Conservation (phyloP, 2,888 invertebrate genomes). For the Seladonia tumulorum region DNA sequence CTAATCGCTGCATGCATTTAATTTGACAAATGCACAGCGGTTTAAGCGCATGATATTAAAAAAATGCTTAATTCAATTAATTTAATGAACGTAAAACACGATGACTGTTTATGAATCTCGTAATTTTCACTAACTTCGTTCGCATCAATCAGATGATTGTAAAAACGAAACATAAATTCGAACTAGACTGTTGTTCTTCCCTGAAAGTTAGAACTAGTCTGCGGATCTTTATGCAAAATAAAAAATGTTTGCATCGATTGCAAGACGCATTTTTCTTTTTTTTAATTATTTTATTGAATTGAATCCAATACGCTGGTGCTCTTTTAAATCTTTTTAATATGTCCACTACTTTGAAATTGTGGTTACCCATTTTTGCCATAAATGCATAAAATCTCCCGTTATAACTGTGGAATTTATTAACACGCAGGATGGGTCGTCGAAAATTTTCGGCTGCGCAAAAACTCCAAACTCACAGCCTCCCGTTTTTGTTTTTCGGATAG, state of each 20-base stretch:
- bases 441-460: background rate
- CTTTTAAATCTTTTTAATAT: too few relatives aligned
- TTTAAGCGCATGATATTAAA: background rate
- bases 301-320: too few relatives aligned
- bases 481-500: background rate
- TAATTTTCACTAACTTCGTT: background rate
- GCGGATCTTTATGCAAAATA: too few relatives aligned
- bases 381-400: too few relatives aligned
- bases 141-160: background rate
- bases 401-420: background rate
- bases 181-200: background rate
- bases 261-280: too few relatives aligned
- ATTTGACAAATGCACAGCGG: background rate
- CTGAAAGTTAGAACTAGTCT: background rate
- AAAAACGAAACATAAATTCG: background rate
- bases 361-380: too few relatives aligned
- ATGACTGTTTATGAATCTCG: background rate
- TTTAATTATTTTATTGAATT: too few relatives aligned
- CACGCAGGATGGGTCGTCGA: background rate
- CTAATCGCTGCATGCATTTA: background rate
- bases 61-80: background rate
- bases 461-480: background rate
- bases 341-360: too few relatives aligned
- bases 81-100: background rate
- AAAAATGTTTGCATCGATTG: too few relatives aligned